Conservation (phyloP, 2,888 invertebrate genomes). For the Andrena flavipes region DNA sequence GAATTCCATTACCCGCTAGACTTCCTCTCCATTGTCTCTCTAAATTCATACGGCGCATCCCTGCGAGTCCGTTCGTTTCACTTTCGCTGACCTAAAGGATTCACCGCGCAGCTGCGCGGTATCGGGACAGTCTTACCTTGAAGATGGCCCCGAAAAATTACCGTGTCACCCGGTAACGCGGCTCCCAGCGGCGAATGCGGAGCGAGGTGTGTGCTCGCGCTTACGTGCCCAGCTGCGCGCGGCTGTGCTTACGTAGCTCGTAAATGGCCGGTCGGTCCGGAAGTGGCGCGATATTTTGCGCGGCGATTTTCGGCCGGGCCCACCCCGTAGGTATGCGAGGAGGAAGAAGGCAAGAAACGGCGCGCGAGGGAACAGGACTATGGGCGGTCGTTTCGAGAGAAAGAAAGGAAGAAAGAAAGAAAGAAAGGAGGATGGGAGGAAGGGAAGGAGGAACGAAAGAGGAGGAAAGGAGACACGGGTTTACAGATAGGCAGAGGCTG, state of each 20-base stretch:
- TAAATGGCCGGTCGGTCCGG: constrained; percentile 41
- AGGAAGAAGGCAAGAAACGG: background rate
- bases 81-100: no score
- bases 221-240: background rate
- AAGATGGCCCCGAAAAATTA: constrained; percentile 37
- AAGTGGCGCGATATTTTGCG: constrained; percentile 52
- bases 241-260: constrained; percentile 21
- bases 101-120: no score
- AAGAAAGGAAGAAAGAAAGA: background rate
- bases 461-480: constrained; percentile 62
- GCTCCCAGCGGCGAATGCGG: background rate
- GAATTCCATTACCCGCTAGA: no score
- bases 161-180: constrained; percentile 52
- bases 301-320: constrained; percentile 41
- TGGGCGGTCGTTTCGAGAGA: background rate
- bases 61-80: no score
- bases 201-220: background rate
- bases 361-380: constrained; percentile 8
- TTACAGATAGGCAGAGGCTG: constrained; percentile 69
- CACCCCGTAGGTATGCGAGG: constrained; percentile 10
- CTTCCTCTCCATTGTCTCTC: no score
- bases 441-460: constrained; percentile 18
- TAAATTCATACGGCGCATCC: no score
- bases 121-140: background rate
- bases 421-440: constrained; percentile 8